Evolutionary conservation across 64 coral and sea anemone species (phyloP), one percentile per base, ranked within the genome.

Genomic region (Catalaphyllia jardinei): DNA sequence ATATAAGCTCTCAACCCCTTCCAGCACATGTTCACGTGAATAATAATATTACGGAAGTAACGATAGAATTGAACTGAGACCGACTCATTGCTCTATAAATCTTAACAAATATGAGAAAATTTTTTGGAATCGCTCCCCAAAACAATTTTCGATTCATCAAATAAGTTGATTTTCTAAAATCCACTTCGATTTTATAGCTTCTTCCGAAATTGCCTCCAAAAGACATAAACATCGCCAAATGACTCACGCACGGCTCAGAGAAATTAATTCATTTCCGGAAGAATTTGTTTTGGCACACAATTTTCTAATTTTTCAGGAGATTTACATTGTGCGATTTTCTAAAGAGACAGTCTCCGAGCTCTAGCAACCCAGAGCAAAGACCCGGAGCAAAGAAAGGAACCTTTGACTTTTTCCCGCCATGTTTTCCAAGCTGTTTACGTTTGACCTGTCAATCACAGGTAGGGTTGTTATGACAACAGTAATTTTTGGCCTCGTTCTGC

Each of bases 371-470:
- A 55, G 52, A 55, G 52, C 13, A 14, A 55, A 55, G 52, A 55
- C 38, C 38, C 38, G 38, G 38, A 39, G 38, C 38, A 39, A 39
- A 39, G 38, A 39, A 29, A n/a, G 13, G 79, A 59, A 65, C 20
- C 24, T 87, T 73, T 22, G 24, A 35, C 20, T 15, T 22, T 76
- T 88, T 75, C 22, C 77, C 65, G 72, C 61, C 19, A 61, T 75
- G 27, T 88, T 59, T 75, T 57, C 72, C 42, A 31, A 31, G 39
- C 22, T 76, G 14, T 38, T 76, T 88, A 39, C 71, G 7, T 78
- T 71, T 72, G 7, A 39, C 19, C 88, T 79, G 82, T 92, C 90
- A 92, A 87, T 92, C 90, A 92, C 35, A 25, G 17, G 27, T 14
- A 11, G 2, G 16, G 62, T 87, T 85, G 59, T 83, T 76, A 87